Conservation (phyloP, 1,140 invertebrate genomes). For the Triops longicaudatus region DNA sequence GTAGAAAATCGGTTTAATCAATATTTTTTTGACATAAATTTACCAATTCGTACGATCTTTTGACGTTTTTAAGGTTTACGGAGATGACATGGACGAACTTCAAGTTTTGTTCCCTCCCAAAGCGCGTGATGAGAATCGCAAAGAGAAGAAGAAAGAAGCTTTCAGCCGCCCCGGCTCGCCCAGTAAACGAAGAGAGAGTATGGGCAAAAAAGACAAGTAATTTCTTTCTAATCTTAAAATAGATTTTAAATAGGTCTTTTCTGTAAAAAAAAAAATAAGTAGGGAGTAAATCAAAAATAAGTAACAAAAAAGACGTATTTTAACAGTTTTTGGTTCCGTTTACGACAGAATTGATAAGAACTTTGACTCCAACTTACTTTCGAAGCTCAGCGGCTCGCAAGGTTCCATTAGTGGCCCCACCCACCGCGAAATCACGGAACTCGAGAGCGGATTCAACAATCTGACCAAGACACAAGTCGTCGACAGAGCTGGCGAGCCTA, state of each 20-base stretch:
- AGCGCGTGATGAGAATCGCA: slow-evolving; percentile 34
- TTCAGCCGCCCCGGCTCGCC: slow-evolving; percentile 69
- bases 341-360: slow-evolving; percentile 29
- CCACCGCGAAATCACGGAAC: slow-evolving; percentile 25
- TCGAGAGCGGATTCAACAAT: slow-evolving; percentile 20
- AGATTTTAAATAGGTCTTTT: no score
- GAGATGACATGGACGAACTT: background rate
- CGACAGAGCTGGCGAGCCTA: slow-evolving; percentile 23
- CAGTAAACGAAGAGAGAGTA: slow-evolving; percentile 61
- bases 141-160: slow-evolving; percentile 46
- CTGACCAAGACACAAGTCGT: background rate
- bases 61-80: background rate
- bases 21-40: no score
- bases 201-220: slow-evolving; percentile 60
- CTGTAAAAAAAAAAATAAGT: no score
- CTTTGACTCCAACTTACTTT: slow-evolving; percentile 31
- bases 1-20: no score
- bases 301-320: no score
- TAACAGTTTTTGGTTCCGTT: background rate
- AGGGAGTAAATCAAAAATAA: no score
- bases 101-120: slow-evolving; percentile 26
- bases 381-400: slow-evolving; percentile 32
- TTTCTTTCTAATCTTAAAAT: background rate
- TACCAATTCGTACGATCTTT: background rate
- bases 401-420: slow-evolving; percentile 29